Conservation (phyloP, 2,888 invertebrate genomes). For the Entomobrya proxima region DNA sequence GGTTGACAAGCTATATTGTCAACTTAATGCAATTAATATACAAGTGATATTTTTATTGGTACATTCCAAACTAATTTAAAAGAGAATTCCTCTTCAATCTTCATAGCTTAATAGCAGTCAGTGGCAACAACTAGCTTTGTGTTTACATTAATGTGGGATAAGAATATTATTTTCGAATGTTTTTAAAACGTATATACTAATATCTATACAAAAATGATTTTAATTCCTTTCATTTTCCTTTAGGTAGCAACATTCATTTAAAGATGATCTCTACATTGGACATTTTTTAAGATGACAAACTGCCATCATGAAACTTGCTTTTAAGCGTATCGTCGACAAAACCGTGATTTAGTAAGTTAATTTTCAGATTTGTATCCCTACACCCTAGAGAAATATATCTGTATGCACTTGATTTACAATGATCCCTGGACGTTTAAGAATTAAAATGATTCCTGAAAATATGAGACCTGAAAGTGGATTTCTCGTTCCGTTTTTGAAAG, state of each 20-base stretch:
- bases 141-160: too few relatives aligned
- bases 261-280: neutral
- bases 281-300: neutral
- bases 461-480: conserved; percentile 42
- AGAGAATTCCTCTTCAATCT: too few relatives aligned
- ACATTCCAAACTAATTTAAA: too few relatives aligned
- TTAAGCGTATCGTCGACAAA: conserved; percentile 15
- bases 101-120: too few relatives aligned
- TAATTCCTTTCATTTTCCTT: too few relatives aligned
- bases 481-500: neutral
- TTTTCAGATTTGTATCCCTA: neutral
- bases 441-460: conserved; percentile 36
- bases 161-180: too few relatives aligned
- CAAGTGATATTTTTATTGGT: too few relatives aligned
- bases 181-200: too few relatives aligned
- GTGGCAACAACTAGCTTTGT: too few relatives aligned
- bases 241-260: neutral
- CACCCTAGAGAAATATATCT: neutral
- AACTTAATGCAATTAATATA: too few relatives aligned
- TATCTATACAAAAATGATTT: too few relatives aligned
- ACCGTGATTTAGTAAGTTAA: neutral
- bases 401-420: neutral
- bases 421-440: conserved; percentile 55
- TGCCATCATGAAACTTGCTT: neutral
- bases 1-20: neutral